Percentiles rank a stretch among this genome's conserved stretches.
These are phyloP conservation scores for Saxicola maurus DNA, from an alignment of 2,797 vertebrate genomes.

Conservation along the genomic window DNA sequence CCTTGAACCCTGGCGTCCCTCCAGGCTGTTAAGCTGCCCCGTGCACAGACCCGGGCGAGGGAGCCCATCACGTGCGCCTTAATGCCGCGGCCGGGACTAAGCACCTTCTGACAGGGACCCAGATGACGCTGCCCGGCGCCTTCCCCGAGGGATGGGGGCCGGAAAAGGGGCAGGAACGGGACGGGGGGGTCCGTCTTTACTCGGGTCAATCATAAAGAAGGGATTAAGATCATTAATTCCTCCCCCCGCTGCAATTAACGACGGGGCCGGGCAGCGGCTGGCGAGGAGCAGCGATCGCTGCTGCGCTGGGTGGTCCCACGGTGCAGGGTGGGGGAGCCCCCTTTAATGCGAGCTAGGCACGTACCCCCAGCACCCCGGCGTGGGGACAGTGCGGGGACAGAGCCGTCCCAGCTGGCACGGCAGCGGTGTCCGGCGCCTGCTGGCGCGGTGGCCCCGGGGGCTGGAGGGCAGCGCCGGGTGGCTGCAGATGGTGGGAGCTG, in stretches of 20 bases:
- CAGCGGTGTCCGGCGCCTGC: neutral
- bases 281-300: neutral
- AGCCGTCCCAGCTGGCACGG: neutral
- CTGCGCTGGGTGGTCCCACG: neutral
- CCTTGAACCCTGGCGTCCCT: slow-evolving; percentile 46
- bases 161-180: neutral
- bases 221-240: slow-evolving; percentile 60
- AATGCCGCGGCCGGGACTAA: neutral
- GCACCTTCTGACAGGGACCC: slow-evolving; percentile 56
- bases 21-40: slow-evolving; percentile 44
- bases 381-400: neutral
- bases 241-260: slow-evolving; percentile 30
- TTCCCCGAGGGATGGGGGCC: slow-evolving; percentile 8
- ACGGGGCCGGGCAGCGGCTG: neutral
- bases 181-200: neutral
- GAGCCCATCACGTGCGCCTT: slow-evolving; percentile 53
- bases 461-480: neutral
- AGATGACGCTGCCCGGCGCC: slow-evolving; percentile 25
- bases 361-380: neutral
- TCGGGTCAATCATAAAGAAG: slow-evolving; percentile 46
- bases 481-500: slow-evolving; percentile 8
- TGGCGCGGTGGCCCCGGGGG: neutral
- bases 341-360: neutral
- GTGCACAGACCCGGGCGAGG: neutral
- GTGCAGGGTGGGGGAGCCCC: neutral